Evolutionary conservation across 2,113 vertebrate genomes (phyloP), one percentile per base, ranked within the genome.

Genomic region (Lophura nycthemera): DNA sequence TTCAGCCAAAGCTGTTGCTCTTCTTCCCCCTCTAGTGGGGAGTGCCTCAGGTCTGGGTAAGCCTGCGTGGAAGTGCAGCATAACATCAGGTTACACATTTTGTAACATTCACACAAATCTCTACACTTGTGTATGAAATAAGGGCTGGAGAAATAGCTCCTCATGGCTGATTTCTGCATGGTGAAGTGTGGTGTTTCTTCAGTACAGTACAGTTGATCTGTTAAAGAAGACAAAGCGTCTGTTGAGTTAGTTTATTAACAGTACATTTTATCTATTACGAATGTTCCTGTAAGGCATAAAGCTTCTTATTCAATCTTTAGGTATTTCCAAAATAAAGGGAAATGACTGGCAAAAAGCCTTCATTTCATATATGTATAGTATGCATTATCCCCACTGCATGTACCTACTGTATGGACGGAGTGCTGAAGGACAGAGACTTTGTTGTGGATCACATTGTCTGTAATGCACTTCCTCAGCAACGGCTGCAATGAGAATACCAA

Each of bases 1-100:
- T 96, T 97, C 93, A 83, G 92, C 82, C 94, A 82, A 83, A 92
- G 88, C 76, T 83, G 66, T 69, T 94, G 92, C 97, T 97, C 98
- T 94, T 97, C 96, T 90, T 78, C 96, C 78, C 96, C 97, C 97
- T 96, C 97, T 98, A 97, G 97, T 91, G 97, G 96, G 97, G 91
- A 96, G 79, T 21, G 74, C 50, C 42, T 50, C 71, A 27, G 38
- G 8, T 71, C 63, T 34, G 42, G 61, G 64, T 73, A 42, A 59
- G 54, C 18, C 17, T 10, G 18, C 2, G 13, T 19, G n/a, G 30
- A 27, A 63, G 22, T 11, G 1, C 3, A 20, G 43, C 0, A 0
- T 25, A 14, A 11, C 3, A 0, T 56, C 75, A 70, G 21, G 71
- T 45, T 30, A 3, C 11, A 5, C 12, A 0, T 67, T 74, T 63